Percentiles rank a stretch among this genome's conserved stretches.
Conservation (phyloP, 2,797 vertebrate species). For the Macrochelys suwanniensis region DNA sequence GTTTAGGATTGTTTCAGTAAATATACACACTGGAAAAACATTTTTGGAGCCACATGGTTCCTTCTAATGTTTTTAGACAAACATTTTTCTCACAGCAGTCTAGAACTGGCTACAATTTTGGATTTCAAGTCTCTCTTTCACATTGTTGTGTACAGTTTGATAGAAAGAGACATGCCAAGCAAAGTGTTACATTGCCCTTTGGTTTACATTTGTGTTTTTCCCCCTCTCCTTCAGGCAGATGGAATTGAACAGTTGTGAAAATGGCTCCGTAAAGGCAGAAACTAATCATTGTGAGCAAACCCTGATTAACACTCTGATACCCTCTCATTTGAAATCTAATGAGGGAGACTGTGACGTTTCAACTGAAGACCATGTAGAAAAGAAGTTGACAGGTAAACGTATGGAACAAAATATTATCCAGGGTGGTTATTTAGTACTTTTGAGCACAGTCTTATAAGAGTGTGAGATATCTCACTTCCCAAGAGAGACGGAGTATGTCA, state of each 20-base stretch:
- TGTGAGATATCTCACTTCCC: not conserved
- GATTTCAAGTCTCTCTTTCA: not conserved
- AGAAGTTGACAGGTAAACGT: slow-evolving; percentile 74
- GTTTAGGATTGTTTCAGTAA: not conserved
- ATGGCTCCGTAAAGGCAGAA: slow-evolving; percentile 81
- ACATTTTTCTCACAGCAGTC: slow-evolving; percentile 13
- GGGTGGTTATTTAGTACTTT: not conserved
- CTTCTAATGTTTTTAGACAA: slow-evolving; percentile 13
- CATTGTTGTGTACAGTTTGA: slow-evolving; percentile 11
- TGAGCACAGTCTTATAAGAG: not conserved
- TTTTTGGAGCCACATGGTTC: not conserved
- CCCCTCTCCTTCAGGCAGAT: slow-evolving; percentile 79
- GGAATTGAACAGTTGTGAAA: slow-evolving; percentile 84
- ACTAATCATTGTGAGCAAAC: slow-evolving; percentile 78
- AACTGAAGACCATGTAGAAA: slow-evolving; percentile 62
- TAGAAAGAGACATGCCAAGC: not conserved
- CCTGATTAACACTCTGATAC: slow-evolving; percentile 63
- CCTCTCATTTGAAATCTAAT: slow-evolving; percentile 67
- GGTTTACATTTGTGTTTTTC: not conserved
- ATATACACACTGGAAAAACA: not conserved
- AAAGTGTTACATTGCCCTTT: not conserved
- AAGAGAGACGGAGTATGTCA: not conserved
- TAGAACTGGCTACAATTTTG: slow-evolving; percentile 27
- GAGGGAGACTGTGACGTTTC: slow-evolving; percentile 42
- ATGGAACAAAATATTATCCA: not conserved